Base-by-base conservation (phyloP, 2,113 vertebrate genomes). In the Atractosteus spatula region DNA sequence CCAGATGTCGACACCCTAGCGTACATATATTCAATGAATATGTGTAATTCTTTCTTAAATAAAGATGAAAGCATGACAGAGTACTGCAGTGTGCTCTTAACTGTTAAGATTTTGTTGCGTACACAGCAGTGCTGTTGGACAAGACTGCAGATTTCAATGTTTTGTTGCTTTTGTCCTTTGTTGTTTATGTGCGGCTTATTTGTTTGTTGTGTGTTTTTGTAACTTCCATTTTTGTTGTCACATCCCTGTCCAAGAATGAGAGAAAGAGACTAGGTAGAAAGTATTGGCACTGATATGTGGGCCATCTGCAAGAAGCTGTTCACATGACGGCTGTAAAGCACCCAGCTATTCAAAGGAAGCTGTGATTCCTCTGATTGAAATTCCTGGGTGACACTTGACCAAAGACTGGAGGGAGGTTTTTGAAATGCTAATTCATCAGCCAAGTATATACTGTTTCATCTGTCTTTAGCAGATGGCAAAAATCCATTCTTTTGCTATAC, bases 371-470 rank as follows among this genome's bases (percentile, higher is more conserved):
- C 71, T 8, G 54, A 51, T 42, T 7, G 76, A 79, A 81, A 81
- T 81, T 84, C 76, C 74, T 69, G 77, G 76, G 81, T 69, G 78
- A 80, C 4, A 51, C 69, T 71, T 63, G 74, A 74, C 13, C 11
- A 66, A 3, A n/a, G 71, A 29, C 47, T 10, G 41, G 55, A 51
- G 54, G 73, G 75, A 74, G 79, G 11, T 12, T 8, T 57, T 11
- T 47, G 64, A 29, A 56, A 69, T 16, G n/a, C 3, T 16, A n/a
- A 17, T 3, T 14, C 17, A 29, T 13, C 29, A 55, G 67, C 41
- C 29, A 29, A 29, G 7, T 55, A 41, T 55, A 41, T 17, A 29
- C 45, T 29, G 8, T 41, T 4, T 41, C 29, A 29, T 29, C 29
- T 1, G 4, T 42, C 29, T 16, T 51, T 54, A 68, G n/a, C 8